A percentile compares a stretch with the other conserved stretches of the same genome.
phyloP scores from a whole-genome alignment of 2,888 invertebrate genomes.

The Eupelmus urozonus region DNA sequence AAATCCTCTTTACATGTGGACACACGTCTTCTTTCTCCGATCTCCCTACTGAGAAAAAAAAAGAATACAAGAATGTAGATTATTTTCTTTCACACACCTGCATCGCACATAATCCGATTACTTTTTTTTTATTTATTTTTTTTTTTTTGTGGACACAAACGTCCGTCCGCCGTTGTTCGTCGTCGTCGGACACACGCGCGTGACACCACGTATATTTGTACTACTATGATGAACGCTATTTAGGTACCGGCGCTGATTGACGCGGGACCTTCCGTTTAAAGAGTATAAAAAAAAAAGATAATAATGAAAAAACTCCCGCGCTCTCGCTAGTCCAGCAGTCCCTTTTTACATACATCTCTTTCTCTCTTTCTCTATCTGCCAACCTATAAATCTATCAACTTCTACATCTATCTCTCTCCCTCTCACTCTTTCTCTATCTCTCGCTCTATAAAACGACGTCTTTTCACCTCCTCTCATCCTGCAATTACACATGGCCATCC shows the following conservation, averaged over 20 bases:
- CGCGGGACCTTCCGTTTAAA: constrained; percentile 49
- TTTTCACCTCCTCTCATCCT: constrained; percentile 5
- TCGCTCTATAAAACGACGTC: constrained; percentile 12
- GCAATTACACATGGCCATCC: neutral
- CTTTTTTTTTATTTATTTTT: neutral
- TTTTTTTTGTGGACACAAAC: too few species aligned
- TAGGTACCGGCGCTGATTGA: constrained; percentile 58
- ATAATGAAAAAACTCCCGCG: constrained; percentile 57
- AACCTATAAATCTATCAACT: constrained; percentile 14
- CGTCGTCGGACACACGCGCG: constrained; percentile 48
- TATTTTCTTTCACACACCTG: constrained; percentile 16
- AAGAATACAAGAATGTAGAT: constrained; percentile 19
- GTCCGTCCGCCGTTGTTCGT: constrained; percentile 46
- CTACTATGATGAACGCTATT: constrained; percentile 37
- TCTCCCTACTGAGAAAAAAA: neutral
- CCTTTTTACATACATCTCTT: constrained; percentile 58
- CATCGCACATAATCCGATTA: neutral
- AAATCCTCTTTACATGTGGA: neutral
- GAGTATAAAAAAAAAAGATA: constrained; percentile 8
- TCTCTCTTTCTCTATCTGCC: constrained; percentile 60
- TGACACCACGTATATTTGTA: neutral
- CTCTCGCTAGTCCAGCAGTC: constrained; percentile 68
- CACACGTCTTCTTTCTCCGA: neutral
- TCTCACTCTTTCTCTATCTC: constrained; percentile 29
- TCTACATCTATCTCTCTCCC: constrained; percentile 56